Evolutionary conservation across 2,888 invertebrate species (phyloP).

Genomic region (Molorchus minor): DNA sequence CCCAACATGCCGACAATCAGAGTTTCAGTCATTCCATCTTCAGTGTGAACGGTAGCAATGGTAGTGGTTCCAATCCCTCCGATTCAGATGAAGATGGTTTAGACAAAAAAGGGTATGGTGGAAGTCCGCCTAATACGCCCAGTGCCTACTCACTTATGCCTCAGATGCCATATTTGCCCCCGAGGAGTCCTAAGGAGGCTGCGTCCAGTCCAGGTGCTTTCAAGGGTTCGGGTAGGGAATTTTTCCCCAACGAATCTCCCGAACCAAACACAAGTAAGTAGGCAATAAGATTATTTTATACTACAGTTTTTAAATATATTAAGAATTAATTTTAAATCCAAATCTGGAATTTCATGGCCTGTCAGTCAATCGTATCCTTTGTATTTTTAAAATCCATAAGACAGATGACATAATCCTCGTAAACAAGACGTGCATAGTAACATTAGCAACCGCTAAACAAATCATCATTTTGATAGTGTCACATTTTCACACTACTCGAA

Average conservation of each 20-base stretch:
- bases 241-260: constrained; percentile 79
- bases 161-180: constrained; percentile 64
- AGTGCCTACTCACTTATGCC: constrained; percentile 63
- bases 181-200: constrained; percentile 70
- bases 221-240: constrained; percentile 72
- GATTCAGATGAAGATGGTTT: constrained; percentile 84
- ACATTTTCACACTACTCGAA: too few relatives aligned
- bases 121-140: constrained; percentile 66
- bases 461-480: too few relatives aligned
- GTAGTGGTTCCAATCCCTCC: constrained; percentile 76
- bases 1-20: constrained; percentile 75
- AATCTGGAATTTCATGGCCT: too few relatives aligned
- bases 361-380: too few relatives aligned
- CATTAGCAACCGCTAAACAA: too few relatives aligned
- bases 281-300: too few relatives aligned
- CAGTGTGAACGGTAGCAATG: constrained; percentile 60
- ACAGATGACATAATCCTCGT: too few relatives aligned
- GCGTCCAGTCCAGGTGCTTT: constrained; percentile 62
- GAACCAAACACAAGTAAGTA: constrained; percentile 91
- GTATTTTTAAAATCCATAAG: too few relatives aligned
- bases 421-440: too few relatives aligned
- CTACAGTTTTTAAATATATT: too few relatives aligned
- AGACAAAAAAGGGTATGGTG: constrained; percentile 50
- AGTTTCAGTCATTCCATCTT: constrained; percentile 62
- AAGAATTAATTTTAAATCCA: too few relatives aligned